Evolutionary conservation across 2,888 invertebrate genomes (phyloP).

Genomic region (Crioceris asparagi): DNA sequence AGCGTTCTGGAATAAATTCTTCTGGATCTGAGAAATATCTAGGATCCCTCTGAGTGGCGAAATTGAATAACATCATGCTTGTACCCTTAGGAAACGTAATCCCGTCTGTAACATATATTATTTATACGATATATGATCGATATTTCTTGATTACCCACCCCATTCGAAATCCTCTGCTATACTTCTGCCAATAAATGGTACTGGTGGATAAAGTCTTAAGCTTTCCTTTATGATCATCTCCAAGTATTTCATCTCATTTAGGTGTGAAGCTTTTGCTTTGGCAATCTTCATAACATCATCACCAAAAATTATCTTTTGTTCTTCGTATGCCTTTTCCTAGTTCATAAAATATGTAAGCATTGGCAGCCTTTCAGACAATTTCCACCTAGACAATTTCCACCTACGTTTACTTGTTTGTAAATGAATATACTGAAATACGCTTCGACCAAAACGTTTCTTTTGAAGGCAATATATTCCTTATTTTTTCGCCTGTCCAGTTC

Average conservation of each 20-base stretch:
- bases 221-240: conserved; percentile 45
- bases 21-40: conserved; percentile 12
- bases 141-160: too few species aligned
- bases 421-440: too few species aligned
- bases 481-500: too few species aligned
- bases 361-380: too few species aligned
- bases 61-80: conserved; percentile 2
- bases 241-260: conserved; percentile 45
- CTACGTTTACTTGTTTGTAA: too few species aligned
- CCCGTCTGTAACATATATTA: conserved; percentile 6
- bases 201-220: conserved; percentile 43
- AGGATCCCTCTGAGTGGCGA: conserved; percentile 11
- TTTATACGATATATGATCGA: too few species aligned
- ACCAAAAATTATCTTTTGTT: conserved; percentile 32
- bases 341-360: not conserved
- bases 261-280: conserved; percentile 29
- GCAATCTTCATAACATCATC: conserved; percentile 17
- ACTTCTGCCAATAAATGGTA: conserved; percentile 40
- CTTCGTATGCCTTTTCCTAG: conserved; percentile 34
- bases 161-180: conserved; percentile 37
- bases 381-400: too few species aligned
- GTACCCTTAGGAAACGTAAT: conserved; percentile 1
- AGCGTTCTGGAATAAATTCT: conserved; percentile 15
- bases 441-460: too few species aligned
- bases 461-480: too few species aligned